Percentiles rank a stretch among this genome's conserved stretches.
Evolutionary conservation across 2,113 vertebrate species (phyloP).

Genomic region (Hippocampus comes): DNA sequence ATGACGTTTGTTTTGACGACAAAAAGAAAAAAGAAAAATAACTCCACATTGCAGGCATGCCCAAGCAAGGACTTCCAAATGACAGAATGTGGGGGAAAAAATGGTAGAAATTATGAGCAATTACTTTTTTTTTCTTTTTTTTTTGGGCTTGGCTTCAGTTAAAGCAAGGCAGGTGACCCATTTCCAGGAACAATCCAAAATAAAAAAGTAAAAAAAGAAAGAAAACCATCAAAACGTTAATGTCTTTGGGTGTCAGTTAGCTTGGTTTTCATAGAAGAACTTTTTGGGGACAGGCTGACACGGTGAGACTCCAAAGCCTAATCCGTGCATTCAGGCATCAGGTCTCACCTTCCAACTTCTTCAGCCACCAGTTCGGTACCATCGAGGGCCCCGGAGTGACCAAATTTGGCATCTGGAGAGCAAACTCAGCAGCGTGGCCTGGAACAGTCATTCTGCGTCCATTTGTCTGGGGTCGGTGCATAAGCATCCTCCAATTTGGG

Average conservation of each 20-base stretch:
- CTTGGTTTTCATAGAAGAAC: slow-evolving; percentile 65
- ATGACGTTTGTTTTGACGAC: slow-evolving; percentile 45
- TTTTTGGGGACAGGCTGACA: slow-evolving; percentile 66
- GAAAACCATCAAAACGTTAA: slow-evolving; percentile 65
- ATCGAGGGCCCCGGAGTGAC: slow-evolving; percentile 36
- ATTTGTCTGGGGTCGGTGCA: neutral
- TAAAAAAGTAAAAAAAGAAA: slow-evolving; percentile 49
- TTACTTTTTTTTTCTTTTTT: neutral
- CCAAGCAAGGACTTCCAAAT: slow-evolving; percentile 29
- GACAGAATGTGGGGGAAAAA: neutral
- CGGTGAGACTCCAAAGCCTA: slow-evolving; percentile 32
- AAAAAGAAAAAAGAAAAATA: slow-evolving; percentile 15
- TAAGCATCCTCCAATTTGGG: neutral
- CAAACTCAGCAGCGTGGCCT: slow-evolving; percentile 29
- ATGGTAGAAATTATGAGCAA: slow-evolving; percentile 21
- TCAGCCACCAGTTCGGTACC: slow-evolving; percentile 34
- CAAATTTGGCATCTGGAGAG: slow-evolving; percentile 56
- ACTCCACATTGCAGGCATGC: slow-evolving; percentile 33
- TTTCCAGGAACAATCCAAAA: slow-evolving; percentile 48
- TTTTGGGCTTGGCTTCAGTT: slow-evolving; percentile 54
- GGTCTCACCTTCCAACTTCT: slow-evolving; percentile 17
- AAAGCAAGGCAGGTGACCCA: slow-evolving; percentile 56
- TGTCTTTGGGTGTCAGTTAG: slow-evolving; percentile 74
- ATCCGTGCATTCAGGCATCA: slow-evolving; percentile 28
- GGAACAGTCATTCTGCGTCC: neutral